A percentile compares a stretch with the other conserved stretches of the same genome.
Evolutionary conservation across 1,140 invertebrate species (phyloP).

Genomic region (Lepeophtheirus salmonis): DNA sequence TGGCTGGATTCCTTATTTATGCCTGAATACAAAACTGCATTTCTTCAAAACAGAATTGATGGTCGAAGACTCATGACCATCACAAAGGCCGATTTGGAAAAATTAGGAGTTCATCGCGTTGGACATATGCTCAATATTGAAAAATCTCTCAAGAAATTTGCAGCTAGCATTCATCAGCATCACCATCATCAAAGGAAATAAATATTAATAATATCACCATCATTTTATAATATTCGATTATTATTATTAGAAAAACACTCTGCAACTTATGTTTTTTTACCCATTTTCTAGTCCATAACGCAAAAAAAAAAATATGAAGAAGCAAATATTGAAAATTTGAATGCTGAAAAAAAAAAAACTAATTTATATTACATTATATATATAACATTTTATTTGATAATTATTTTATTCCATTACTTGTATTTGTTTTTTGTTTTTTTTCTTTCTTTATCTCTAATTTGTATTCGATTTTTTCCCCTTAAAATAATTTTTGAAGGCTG

Average conservation of each 20-base stretch:
- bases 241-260: background rate
- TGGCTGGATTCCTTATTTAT: conserved; percentile 34
- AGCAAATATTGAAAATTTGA: conserved; percentile 25
- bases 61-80: conserved; percentile 32
- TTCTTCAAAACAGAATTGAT: conserved; percentile 30
- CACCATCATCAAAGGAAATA: background rate
- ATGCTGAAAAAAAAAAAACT: conserved; percentile 17
- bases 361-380: conserved; percentile 9
- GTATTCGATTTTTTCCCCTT: background rate
- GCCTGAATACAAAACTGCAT: conserved; percentile 33
- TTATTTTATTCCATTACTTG: background rate
- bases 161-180: background rate
- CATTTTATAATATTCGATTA: background rate
- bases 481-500: background rate
- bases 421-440: background rate
- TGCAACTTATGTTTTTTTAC: too few species aligned
- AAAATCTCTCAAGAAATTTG: conserved; percentile 26
- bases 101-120: conserved; percentile 35
- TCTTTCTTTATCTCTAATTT: background rate
- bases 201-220: background rate
- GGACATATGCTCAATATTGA: conserved; percentile 37
- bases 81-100: conserved; percentile 33
- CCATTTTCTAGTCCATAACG: too few species aligned
- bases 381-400: too few species aligned
- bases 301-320: conserved; percentile 32